phyloP scores from a whole-genome alignment of 2,888 invertebrate species.

The Furcula furcula region DNA sequence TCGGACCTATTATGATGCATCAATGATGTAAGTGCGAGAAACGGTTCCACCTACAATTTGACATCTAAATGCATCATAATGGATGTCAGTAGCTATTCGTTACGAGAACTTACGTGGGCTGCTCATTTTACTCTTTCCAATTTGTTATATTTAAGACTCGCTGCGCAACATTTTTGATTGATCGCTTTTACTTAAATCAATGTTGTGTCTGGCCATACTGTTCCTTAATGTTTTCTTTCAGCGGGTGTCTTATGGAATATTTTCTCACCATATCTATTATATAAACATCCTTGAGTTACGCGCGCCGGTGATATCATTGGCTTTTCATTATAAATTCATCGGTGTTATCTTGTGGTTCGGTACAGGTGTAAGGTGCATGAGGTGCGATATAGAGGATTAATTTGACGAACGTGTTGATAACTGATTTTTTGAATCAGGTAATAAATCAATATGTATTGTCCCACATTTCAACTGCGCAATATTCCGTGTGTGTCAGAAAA shows the following conservation, averaged over 20 bases:
- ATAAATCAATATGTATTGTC: background rate
- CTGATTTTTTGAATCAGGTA: background rate
- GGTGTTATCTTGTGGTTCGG: slow-evolving; percentile 21
- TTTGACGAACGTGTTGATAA: background rate
- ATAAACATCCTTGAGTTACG: slow-evolving; percentile 17
- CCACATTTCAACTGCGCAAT: background rate
- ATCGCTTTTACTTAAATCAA: background rate
- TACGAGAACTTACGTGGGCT: background rate
- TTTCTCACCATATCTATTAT: slow-evolving; percentile 18
- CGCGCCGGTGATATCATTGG: slow-evolving; percentile 14
- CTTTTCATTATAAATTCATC: slow-evolving; percentile 13
- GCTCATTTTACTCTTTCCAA: background rate
- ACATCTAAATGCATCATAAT: background rate
- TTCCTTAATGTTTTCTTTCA: slow-evolving; percentile 2
- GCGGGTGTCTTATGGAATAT: slow-evolving; percentile 11
- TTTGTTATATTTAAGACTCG: background rate
- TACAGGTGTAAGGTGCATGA: slow-evolving; percentile 4
- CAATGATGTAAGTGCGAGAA: slow-evolving; percentile 1
- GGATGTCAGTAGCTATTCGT: background rate
- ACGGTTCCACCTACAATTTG: background rate
- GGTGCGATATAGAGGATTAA: slow-evolving; percentile 9
- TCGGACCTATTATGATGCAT: slow-evolving; percentile 1
- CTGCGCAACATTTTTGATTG: background rate
- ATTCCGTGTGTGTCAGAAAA: too few relatives aligned
- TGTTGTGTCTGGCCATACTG: background rate